Evolutionary conservation across 2,888 invertebrate species (phyloP).

Genomic region (Cyaniris semiargus): DNA sequence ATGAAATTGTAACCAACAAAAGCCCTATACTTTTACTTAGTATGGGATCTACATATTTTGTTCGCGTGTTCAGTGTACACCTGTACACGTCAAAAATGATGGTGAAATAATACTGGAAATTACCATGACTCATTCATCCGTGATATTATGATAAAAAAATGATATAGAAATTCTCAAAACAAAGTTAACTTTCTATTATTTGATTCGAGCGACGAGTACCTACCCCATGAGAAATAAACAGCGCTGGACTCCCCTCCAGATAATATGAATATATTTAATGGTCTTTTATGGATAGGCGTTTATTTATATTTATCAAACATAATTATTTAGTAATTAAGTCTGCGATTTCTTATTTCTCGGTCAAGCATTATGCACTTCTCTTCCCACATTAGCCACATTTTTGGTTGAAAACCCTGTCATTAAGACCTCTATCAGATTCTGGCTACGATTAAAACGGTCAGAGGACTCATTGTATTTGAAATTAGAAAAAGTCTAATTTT

Average conservation of each 20-base stretch:
- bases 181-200: not conserved
- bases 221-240: no score
- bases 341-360: no score
- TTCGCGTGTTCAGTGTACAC: slow-evolving; percentile 2
- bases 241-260: no score
- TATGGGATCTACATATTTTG: not conserved
- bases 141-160: not conserved
- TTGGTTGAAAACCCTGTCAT: not conserved
- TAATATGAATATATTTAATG: no score
- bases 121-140: slow-evolving; percentile 23
- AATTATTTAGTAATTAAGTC: not conserved
- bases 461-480: not conserved
- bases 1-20: not conserved
- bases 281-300: no score
- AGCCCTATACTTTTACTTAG: not conserved
- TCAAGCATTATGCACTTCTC: not conserved
- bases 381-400: not conserved
- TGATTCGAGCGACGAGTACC: no score
- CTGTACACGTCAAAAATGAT: slow-evolving; percentile 4
- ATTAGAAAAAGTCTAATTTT: not conserved
- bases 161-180: not conserved
- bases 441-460: not conserved
- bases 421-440: not conserved
- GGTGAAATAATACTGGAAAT: slow-evolving; percentile 11
- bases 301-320: no score